Percentiles rank a stretch among this genome's conserved stretches.
These are phyloP conservation scores for Pseudocheirus occidentalis DNA, from an alignment of 2,797 vertebrate species.

Conservation along the genomic window DNA sequence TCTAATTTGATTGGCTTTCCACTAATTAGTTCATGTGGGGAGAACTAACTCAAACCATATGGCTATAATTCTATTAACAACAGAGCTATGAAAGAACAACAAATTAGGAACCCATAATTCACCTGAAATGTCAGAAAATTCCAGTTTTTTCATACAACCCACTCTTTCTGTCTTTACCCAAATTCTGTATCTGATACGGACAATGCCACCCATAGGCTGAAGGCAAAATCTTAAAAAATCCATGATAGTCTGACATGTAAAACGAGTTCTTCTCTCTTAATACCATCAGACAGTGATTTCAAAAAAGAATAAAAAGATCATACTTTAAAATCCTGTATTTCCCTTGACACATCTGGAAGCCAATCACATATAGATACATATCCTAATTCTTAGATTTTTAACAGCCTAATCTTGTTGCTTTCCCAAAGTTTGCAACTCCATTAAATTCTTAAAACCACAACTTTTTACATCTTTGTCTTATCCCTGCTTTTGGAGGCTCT, in stretches of 20 bases:
- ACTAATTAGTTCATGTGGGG: background rate
- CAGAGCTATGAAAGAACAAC: background rate
- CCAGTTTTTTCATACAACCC: background rate
- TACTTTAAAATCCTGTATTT: background rate
- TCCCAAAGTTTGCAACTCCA: background rate
- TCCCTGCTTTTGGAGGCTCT: background rate
- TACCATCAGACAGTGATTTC: background rate
- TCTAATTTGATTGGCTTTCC: background rate
- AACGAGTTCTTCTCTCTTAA: background rate
- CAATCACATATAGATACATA: background rate
- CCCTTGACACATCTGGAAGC: no score
- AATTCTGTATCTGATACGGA: background rate
- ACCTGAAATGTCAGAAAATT: background rate
- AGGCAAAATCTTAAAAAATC: background rate
- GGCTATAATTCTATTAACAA: background rate
- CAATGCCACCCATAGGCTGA: background rate
- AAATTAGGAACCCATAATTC: background rate
- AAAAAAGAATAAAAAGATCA: background rate
- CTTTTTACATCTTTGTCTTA: background rate
- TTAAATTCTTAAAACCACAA: background rate
- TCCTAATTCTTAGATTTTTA: background rate
- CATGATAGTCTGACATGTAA: background rate
- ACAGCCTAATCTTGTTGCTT: background rate
- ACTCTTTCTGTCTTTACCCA: background rate
- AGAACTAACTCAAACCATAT: background rate